A percentile compares a stretch with the other conserved stretches of the same genome.
Evolutionary conservation across 2,113 vertebrate species (phyloP).

Genomic region (Verasper variegatus): DNA sequence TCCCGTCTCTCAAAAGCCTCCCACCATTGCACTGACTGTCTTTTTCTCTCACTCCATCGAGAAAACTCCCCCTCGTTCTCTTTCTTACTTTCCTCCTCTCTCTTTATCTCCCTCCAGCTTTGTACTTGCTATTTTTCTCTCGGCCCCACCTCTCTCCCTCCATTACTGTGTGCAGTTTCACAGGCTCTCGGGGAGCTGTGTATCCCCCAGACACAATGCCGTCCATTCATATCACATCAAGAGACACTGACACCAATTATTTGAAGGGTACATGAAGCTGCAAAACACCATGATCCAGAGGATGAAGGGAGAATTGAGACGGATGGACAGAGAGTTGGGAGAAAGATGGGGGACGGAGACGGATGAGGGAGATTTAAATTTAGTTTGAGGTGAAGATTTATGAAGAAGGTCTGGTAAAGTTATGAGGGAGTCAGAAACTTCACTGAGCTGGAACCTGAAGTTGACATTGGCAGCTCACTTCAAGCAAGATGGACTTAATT

Average conservation of each 20-base stretch:
- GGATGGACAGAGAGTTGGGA: constrained; percentile 45
- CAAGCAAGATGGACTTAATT: neutral
- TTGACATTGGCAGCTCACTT: constrained; percentile 3
- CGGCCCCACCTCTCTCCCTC: constrained; percentile 23
- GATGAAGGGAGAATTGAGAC: constrained; percentile 53
- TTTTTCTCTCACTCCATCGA: constrained; percentile 17
- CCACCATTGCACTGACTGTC: constrained; percentile 7
- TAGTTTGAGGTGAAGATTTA: constrained; percentile 25
- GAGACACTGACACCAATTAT: constrained; percentile 68
- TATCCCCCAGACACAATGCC: constrained; percentile 66
- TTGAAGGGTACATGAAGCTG: constrained; percentile 61
- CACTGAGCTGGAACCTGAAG: constrained; percentile 1
- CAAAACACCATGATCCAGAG: constrained; percentile 51
- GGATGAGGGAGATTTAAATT: constrained; percentile 30
- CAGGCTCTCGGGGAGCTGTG: constrained; percentile 54
- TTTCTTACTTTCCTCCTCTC: constrained; percentile 8
- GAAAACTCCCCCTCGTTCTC: constrained; percentile 1
- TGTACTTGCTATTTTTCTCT: constrained; percentile 44
- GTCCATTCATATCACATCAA: constrained; percentile 77
- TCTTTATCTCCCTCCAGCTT: constrained; percentile 20
- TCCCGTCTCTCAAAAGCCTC: constrained; percentile 8
- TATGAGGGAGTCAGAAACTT: constrained; percentile 26
- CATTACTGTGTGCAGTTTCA: constrained; percentile 28
- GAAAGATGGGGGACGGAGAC: constrained; percentile 7
- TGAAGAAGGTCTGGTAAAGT: constrained; percentile 6